Evolutionary conservation across 2,888 invertebrate genomes (phyloP), one percentile per base, ranked within the genome.

Genomic region (Epiblema foenella): DNA sequence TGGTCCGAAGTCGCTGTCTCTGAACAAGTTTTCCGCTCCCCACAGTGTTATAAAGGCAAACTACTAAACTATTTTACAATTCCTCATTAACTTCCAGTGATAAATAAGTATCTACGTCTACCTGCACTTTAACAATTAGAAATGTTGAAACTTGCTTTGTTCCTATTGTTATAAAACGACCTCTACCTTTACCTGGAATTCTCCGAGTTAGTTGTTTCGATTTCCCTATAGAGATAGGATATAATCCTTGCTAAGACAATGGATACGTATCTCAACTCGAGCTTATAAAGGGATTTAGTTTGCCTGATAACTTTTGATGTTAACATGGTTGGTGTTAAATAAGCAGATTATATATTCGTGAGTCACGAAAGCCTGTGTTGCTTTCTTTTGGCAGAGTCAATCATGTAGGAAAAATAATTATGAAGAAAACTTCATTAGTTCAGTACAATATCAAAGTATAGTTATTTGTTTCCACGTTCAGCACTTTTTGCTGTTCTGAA

Each of bases 111-210:
- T 60, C 68, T 68, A 68, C 60, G 42, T 60, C 68, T 68, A 68
- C 60, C 52, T 70, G 59, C 46, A 66, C 65, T 59, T 54, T 70
- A 66, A 65, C 70, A n/a, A 70, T 58, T 65, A 18, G 33, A 66
- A 60, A 60, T 54, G 70, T 60, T 20, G 33, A 33, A 64, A 64
- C 57, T 37, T 66, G 51, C 51, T 54, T 66, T 66, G 70, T 66
- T 66, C 65, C 70, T 60, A 70, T 70, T 70, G 70, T 70, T 65
- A 42, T 64, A 49, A 37, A 52, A 54, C 24, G 59, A 70, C 70
- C 70, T 60, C 69, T 64, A n/a, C 65, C 65, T 60, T 70, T 66
- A 59, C 70, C 56, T 54, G 59, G 59, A 52, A 52, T 52, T 42
- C 58, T 33, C 39, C 9, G 24, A 65, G 18, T 29, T 54, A 42